Conservation (phyloP, 1,140 invertebrate genomes). For the Hylyphantes graminicola region DNA sequence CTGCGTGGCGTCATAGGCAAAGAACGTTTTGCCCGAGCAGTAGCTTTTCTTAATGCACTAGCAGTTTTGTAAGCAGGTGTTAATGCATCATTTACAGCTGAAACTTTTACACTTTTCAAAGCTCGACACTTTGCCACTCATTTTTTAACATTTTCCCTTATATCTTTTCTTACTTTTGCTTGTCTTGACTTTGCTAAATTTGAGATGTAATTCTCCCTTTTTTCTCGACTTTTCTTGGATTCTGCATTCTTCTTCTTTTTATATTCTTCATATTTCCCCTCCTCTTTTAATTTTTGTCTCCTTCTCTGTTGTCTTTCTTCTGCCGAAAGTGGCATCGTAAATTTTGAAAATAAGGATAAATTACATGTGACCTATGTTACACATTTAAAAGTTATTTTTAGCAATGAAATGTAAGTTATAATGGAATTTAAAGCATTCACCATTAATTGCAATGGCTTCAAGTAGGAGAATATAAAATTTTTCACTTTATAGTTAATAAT, state of each 20-base stretch:
- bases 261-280: conserved; percentile 23
- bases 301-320: conserved; percentile 9
- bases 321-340: too few species aligned
- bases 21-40: conserved; percentile 9
- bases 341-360: too few species aligned
- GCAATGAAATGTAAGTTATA: too few species aligned
- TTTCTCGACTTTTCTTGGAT: neutral
- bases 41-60: conserved; percentile 24
- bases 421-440: too few species aligned
- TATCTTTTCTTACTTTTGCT: neutral
- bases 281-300: conserved; percentile 33
- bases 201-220: neutral
- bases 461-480: too few species aligned
- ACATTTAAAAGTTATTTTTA: too few species aligned
- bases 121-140: conserved; percentile 16
- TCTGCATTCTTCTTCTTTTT: conserved; percentile 4
- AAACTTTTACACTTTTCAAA: conserved; percentile 8
- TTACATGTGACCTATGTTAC: too few species aligned
- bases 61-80: conserved; percentile 12
- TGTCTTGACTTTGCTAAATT: too few species aligned
- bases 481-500: too few species aligned
- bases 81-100: conserved; percentile 8
- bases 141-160: conserved; percentile 8
- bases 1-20: too few species aligned
- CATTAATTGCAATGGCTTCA: too few species aligned